Conservation (phyloP, 2,888 invertebrate genomes). For the Tetranychus piercei region DNA sequence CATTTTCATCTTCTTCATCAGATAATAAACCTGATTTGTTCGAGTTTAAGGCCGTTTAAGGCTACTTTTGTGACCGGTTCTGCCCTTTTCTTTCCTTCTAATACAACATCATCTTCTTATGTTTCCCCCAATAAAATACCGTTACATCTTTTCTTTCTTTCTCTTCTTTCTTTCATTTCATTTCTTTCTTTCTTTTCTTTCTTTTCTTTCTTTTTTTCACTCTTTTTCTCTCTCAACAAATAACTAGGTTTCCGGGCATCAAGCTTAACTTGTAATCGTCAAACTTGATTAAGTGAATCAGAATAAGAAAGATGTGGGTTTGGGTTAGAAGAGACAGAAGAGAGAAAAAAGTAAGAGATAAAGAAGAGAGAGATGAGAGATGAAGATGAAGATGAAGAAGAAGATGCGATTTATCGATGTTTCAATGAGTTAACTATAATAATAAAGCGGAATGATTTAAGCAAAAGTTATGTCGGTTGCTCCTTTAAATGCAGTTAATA, state of each 20-base stretch:
- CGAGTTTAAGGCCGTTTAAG: neutral
- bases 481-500: too few relatives aligned
- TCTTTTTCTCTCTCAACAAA: neutral
- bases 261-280: neutral
- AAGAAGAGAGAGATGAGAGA: too few relatives aligned
- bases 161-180: too few relatives aligned
- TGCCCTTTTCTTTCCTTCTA: neutral
- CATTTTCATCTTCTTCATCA: neutral
- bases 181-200: too few relatives aligned
- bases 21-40: slow-evolving; percentile 1
- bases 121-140: neutral
- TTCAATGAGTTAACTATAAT: too few relatives aligned
- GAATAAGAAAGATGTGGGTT: neutral
- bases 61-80: neutral
- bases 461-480: too few relatives aligned
- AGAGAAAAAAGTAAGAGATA: neutral
- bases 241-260: neutral
- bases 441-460: too few relatives aligned
- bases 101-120: neutral
- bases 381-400: neutral
- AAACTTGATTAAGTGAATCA: neutral
- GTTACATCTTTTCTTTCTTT: neutral
- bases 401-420: neutral
- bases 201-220: too few relatives aligned
- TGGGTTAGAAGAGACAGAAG: too few relatives aligned